Evolutionary conservation across 1,140 invertebrate species (phyloP), one percentile per base, ranked within the genome.

Genomic region (Halesus radiatus): DNA sequence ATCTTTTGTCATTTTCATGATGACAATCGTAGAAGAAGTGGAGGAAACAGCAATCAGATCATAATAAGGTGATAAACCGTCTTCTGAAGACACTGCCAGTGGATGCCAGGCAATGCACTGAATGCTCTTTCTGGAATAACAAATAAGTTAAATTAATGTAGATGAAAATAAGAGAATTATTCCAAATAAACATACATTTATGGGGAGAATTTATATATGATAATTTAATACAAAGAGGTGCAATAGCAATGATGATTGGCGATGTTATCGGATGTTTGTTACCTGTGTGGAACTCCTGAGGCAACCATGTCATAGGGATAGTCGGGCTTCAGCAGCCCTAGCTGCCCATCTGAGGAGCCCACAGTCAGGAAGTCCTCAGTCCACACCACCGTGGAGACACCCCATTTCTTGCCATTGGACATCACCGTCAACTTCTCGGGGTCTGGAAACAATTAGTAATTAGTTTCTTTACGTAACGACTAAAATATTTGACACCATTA

Each of bases 61-160:
- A 60, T 87, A 86, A 84, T 90, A 91, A 0, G 88, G 86, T 2
- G 94, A 94, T 53, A 88, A 85, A 50, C 88, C 88, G 13, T 86
- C 87, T 70, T 91, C 90, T 18, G 89, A 87, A 1, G 90, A 88
- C 1, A 92, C 94, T 79, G 92, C 91, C 64, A 91, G 86, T 0
- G 95, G 94, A 88, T 96, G 94, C 94, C 94, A 96, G 1, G 87
- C 87, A 1, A 95, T 85, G 70, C 89, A 90, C 82, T 93, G 91
- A 16, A 95, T 90, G 64, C 91, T 85, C 87, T 94, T 94, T 73
- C 90, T 91, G 81, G 82, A 85, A 88, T 32, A 56, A 18, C 37
- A 45, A 45, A 13, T 45, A 45, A 45, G 7, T 45, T 45, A 13
- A 45, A 45, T 37, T 37, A 37, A 37, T 7, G 32, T 37, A 37